Percentiles rank a stretch among this genome's conserved stretches.
Evolutionary conservation across 2,888 invertebrate species (phyloP).

Genomic region (Limnephilus rhombicus): DNA sequence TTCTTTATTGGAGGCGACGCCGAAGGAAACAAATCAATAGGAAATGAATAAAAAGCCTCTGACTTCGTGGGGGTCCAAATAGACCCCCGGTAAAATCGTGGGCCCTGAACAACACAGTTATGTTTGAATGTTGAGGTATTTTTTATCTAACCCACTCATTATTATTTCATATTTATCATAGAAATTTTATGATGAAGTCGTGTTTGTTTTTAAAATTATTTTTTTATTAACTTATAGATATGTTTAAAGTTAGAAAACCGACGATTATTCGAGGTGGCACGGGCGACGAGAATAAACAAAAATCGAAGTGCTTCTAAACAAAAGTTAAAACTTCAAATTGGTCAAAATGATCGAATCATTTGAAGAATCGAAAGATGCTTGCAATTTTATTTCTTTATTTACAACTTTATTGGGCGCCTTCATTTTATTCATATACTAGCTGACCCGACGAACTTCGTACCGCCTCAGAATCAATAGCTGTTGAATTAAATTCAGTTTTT

Average conservation of each 20-base stretch:
- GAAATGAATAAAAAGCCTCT: not conserved
- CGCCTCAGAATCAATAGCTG: too few relatives aligned
- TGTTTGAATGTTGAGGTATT: not conserved
- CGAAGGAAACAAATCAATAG: constrained; percentile 52
- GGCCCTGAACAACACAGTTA: not conserved
- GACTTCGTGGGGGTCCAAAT: constrained; percentile 46
- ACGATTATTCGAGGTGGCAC: not conserved
- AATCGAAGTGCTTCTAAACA: not conserved
- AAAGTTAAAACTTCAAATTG: too few relatives aligned
- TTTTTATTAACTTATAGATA: not conserved
- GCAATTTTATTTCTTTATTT: too few relatives aligned
- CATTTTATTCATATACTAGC: too few relatives aligned
- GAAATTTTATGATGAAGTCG: not conserved
- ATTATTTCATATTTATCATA: not conserved
- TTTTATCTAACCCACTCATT: not conserved
- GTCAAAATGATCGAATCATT: not conserved
- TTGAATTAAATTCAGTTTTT: too few relatives aligned
- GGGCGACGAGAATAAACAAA: not conserved
- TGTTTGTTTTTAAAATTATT: not conserved
- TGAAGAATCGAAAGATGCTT: too few relatives aligned
- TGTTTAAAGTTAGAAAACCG: not conserved
- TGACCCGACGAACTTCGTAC: too few relatives aligned
- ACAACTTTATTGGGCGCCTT: too few relatives aligned
- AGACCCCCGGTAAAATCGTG: not conserved
- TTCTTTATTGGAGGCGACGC: constrained; percentile 28